Evolutionary conservation across 2,113 vertebrate genomes (phyloP), one percentile per base, ranked within the genome.

Genomic region (Hystrix brachyura): DNA sequence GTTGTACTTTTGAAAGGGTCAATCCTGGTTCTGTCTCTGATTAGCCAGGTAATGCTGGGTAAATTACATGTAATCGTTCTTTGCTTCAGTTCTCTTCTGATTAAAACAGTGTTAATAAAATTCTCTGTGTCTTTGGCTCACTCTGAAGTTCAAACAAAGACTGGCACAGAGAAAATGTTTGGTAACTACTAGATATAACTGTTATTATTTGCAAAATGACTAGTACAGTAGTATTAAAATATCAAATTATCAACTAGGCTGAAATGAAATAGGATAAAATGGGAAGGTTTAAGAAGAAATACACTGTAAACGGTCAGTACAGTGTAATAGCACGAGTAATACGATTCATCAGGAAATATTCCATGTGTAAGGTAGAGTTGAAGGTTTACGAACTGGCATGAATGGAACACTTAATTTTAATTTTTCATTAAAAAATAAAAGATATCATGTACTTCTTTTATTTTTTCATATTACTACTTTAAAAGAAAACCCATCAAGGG

Each of bases 361-460:
- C 10, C 48, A 15, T 46, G n/a, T 78, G 5, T 29, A 57, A 72
- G 7, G 2, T 51, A 57, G 10, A 11, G 27, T 2, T 43, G 15
- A n/a, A 82, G 64, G 38, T 34, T 83, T 71, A 74, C 93, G 21
- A 94, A 93, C 27, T 86, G 4, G 32, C 18, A 81, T 65, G 8
- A 91, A 60, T 18, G 21, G 17, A 82, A 89, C 32, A 3, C 55
- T 27, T 6, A 59, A 43, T 46, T 96, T 94, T 95, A 29, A 81
- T 65, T 93, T 85, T 55, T 51, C 88, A 72, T 19, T 65, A 8
- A 76, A 83, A 85, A 88, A 90, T 51, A 84, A 25, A 79, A 60
- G 93, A 69, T 14, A 94, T 18, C 38, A 82, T 19, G 27, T 55
- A 1, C 1, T 55, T 92, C 34, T 90, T 59, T 78, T n/a, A 67